Evolutionary conservation across 2,888 invertebrate genomes (phyloP).

Genomic region (Chaitophorus viminalis): DNA sequence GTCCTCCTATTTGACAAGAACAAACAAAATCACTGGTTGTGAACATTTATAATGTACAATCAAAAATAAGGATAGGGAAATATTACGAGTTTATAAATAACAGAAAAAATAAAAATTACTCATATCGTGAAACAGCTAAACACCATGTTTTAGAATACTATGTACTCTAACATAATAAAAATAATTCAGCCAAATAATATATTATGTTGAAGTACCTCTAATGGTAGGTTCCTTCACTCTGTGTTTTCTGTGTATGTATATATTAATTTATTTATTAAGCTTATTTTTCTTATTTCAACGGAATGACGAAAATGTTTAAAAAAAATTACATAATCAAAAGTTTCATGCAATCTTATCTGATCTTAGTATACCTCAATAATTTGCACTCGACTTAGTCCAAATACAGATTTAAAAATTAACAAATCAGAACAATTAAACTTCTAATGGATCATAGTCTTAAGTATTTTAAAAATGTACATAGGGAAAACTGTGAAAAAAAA

Average conservation of each 20-base stretch:
- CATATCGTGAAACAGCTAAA: neutral
- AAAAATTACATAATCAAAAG: neutral
- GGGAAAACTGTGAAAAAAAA: neutral
- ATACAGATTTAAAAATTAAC: neutral
- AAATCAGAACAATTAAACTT: neutral
- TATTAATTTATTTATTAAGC: no score
- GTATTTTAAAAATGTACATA: neutral
- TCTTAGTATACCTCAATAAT: no score
- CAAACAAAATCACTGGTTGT: slow-evolving; percentile 32
- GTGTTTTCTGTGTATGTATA: no score
- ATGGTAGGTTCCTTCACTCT: no score
- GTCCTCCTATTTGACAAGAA: slow-evolving; percentile 41
- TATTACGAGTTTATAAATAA: slow-evolving; percentile 10
- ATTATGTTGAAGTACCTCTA: no score
- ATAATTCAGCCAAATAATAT: no score
- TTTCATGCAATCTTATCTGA: neutral
- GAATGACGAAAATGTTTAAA: no score
- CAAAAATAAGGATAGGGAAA: slow-evolving; percentile 25
- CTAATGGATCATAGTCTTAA: neutral
- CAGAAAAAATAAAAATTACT: neutral
- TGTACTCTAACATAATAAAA: no score
- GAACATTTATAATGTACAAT: slow-evolving; percentile 2
- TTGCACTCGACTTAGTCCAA: neutral
- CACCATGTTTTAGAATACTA: no score
- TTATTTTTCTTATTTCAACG: no score